phyloP scores from a whole-genome alignment of 2,888 invertebrate species.

The Spilosoma lubricipeda region DNA sequence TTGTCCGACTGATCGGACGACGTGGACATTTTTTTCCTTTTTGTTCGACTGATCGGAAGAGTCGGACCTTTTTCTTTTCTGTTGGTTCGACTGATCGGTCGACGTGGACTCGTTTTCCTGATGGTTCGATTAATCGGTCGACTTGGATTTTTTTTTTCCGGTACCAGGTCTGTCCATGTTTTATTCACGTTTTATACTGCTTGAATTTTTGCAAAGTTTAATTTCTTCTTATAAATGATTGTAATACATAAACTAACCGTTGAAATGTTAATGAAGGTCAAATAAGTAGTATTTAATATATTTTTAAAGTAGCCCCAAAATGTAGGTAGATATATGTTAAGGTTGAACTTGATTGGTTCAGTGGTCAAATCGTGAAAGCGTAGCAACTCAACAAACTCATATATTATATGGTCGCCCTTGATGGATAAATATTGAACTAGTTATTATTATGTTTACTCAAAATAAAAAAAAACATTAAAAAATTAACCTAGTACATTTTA shows the following conservation, averaged over 20 bases:
- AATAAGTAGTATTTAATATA: neutral
- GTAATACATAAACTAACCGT: neutral
- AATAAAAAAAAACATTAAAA: neutral
- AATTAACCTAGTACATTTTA: neutral
- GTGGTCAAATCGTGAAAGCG: neutral
- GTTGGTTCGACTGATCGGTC: too few relatives aligned
- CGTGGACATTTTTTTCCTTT: too few relatives aligned
- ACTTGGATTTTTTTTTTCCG: too few relatives aligned
- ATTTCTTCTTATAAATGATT: neutral
- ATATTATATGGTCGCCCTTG: neutral
- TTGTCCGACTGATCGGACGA: too few relatives aligned
- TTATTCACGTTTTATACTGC: constrained; percentile 30
- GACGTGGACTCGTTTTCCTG: too few relatives aligned
- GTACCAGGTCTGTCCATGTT: constrained; percentile 33
- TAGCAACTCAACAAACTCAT: neutral
- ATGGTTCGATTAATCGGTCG: too few relatives aligned
- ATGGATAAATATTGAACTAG: neutral
- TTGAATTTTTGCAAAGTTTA: neutral
- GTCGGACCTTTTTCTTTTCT: too few relatives aligned
- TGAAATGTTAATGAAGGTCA: neutral
- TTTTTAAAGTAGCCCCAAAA: neutral
- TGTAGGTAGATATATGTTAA: neutral
- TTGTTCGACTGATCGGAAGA: too few relatives aligned
- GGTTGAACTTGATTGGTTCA: neutral
- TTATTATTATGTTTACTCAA: neutral